phyloP scores from a whole-genome alignment of 2,888 invertebrate genomes.

The Hermaeophaga mercurialis region DNA sequence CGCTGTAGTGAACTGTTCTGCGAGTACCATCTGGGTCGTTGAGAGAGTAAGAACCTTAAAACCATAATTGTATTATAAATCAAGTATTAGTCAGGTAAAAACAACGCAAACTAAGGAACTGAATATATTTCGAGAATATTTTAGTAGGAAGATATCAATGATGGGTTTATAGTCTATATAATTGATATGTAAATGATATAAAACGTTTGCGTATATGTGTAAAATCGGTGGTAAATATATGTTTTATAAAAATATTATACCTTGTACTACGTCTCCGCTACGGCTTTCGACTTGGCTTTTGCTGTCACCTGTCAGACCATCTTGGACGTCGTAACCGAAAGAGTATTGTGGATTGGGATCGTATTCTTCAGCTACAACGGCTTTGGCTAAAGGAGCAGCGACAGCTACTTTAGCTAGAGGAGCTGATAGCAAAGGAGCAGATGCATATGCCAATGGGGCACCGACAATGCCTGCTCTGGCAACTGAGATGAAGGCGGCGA shows the following conservation, averaged over 20 bases:
- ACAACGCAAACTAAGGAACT: no score
- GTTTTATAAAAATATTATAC: no score
- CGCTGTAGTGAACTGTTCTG: conserved; percentile 67
- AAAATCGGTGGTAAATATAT: no score
- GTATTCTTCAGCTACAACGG: conserved; percentile 49
- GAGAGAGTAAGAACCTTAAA: conserved; percentile 57
- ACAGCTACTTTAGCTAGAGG: conserved; percentile 18
- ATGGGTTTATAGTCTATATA: no score
- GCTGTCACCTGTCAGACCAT: conserved; percentile 63
- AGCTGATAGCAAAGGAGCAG: conserved; percentile 42
- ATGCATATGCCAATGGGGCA: conserved; percentile 53
- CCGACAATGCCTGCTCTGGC: conserved; percentile 42
- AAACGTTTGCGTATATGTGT: no score
- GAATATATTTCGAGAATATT: no score
- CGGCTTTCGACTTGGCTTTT: conserved; percentile 68
- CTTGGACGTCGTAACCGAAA: conserved; percentile 64
- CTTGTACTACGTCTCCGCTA: conserved; percentile 64
- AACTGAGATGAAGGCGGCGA: conserved; percentile 44
- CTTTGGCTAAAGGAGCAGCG: conserved; percentile 54
- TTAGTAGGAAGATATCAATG: background rate
- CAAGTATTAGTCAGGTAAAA: no score
- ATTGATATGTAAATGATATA: no score
- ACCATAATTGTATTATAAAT: background rate
- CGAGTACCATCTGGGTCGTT: conserved; percentile 67
- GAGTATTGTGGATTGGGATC: conserved; percentile 61